Evolutionary conservation across 2,113 vertebrate genomes (phyloP).

Genomic region (Garra rufa): DNA sequence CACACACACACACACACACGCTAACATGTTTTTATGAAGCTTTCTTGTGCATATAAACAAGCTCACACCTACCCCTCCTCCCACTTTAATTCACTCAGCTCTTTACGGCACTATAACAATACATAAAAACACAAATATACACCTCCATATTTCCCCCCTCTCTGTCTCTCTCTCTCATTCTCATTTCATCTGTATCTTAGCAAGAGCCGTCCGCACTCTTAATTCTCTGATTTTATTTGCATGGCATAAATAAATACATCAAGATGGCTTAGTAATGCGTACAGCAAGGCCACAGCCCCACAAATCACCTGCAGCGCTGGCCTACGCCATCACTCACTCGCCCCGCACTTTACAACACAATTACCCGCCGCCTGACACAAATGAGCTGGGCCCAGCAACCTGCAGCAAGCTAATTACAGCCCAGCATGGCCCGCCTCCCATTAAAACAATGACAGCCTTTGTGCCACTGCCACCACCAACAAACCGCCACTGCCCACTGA

Average conservation of each 20-base stretch:
- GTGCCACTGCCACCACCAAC: slow-evolving; percentile 54
- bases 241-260: slow-evolving; percentile 71
- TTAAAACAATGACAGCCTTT: slow-evolving; percentile 68
- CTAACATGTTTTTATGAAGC: slow-evolving; percentile 37
- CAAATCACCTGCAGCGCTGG: slow-evolving; percentile 68
- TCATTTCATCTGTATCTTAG: slow-evolving; percentile 5
- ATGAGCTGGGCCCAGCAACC: slow-evolving; percentile 72
- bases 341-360: slow-evolving; percentile 74
- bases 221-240: slow-evolving; percentile 65
- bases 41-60: slow-evolving; percentile 42
- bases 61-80: slow-evolving; percentile 31
- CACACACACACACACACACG: slow-evolving; percentile 15
- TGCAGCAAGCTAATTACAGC: slow-evolving; percentile 75
- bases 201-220: slow-evolving; percentile 8
- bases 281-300: slow-evolving; percentile 61
- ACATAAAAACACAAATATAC: slow-evolving; percentile 29
- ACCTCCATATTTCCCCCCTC: slow-evolving; percentile 8
- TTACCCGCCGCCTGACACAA: slow-evolving; percentile 77
- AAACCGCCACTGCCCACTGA: slow-evolving; percentile 42
- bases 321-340: slow-evolving; percentile 65
- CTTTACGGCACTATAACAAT: slow-evolving; percentile 27
- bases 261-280: slow-evolving; percentile 71
- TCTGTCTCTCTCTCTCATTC: neutral
- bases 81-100: slow-evolving; percentile 28
- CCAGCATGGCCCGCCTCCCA: slow-evolving; percentile 60